phyloP scores from a whole-genome alignment of 2,113 vertebrate species.

The Chloropsis cyanopogon region DNA sequence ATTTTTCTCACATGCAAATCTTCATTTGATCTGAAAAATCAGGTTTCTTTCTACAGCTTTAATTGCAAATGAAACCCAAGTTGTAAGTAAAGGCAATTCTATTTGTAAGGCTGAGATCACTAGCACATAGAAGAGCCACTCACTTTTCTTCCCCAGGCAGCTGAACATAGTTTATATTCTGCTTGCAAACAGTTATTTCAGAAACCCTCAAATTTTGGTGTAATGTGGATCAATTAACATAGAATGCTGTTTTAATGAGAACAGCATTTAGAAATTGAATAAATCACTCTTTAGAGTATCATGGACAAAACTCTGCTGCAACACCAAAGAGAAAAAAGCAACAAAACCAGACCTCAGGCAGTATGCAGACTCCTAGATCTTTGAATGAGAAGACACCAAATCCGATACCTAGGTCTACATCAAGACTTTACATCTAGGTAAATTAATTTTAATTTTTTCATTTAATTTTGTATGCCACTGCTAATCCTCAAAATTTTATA shows the following conservation, averaged over 20 bases:
- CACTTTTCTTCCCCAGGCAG: background rate
- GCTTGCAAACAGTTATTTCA: background rate
- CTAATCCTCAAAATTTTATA: background rate
- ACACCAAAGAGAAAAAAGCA: background rate
- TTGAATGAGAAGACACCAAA: background rate
- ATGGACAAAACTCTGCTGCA: background rate
- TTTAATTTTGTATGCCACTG: background rate
- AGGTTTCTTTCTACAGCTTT: background rate
- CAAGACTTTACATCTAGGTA: background rate
- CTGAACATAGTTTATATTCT: background rate
- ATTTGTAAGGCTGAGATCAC: background rate
- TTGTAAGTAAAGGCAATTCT: background rate
- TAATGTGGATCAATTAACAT: background rate
- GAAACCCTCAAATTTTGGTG: background rate
- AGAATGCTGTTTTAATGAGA: background rate
- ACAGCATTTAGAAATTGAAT: background rate
- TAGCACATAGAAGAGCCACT: background rate
- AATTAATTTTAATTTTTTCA: background rate
- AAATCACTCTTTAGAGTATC: background rate
- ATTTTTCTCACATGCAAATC: background rate
- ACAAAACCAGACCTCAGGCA: background rate
- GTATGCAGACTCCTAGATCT: background rate
- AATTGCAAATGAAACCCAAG: background rate
- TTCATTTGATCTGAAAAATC: background rate
- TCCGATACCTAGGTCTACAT: background rate